phyloP scores from a whole-genome alignment of 2,797 vertebrate species.

The Pitangus sulphuratus region DNA sequence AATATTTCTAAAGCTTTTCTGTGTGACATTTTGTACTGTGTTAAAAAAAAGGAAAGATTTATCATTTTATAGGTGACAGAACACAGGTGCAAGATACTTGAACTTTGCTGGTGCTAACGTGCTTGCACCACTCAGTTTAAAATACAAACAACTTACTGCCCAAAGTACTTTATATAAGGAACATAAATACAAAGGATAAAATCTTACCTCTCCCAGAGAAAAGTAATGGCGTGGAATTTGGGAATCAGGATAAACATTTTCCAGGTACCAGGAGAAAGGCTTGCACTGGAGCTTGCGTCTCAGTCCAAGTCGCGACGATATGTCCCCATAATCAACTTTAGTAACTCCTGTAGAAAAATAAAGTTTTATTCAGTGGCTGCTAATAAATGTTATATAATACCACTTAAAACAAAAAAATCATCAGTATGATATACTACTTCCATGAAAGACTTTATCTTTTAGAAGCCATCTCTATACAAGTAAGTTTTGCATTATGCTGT shows the following conservation, averaged over 20 bases:
- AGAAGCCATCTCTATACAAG: neutral
- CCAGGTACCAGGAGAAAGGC: slow-evolving; percentile 98
- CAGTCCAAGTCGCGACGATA: slow-evolving; percentile 86
- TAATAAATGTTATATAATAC: neutral
- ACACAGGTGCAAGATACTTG: neutral
- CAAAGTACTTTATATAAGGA: neutral
- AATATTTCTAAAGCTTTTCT: neutral
- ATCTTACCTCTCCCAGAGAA: slow-evolving; percentile 94
- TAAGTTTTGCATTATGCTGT: neutral
- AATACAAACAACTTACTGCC: neutral
- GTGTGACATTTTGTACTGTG: neutral
- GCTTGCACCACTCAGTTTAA: neutral
- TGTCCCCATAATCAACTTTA: slow-evolving; percentile 98
- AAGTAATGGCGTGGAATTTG: slow-evolving; percentile 98
- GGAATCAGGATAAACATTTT: slow-evolving; percentile 97
- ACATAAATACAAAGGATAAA: neutral
- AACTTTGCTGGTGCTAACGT: neutral
- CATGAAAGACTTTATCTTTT: neutral
- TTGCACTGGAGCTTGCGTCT: slow-evolving; percentile 96
- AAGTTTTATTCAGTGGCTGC: neutral
- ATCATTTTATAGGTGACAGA: neutral
- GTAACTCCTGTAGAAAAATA: slow-evolving; percentile 86
- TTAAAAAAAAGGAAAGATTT: neutral
- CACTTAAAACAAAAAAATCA: neutral
- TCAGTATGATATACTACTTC: neutral